phyloP scores from a whole-genome alignment of 2,888 invertebrate genomes.

The Scaptomyza reducta region DNA sequence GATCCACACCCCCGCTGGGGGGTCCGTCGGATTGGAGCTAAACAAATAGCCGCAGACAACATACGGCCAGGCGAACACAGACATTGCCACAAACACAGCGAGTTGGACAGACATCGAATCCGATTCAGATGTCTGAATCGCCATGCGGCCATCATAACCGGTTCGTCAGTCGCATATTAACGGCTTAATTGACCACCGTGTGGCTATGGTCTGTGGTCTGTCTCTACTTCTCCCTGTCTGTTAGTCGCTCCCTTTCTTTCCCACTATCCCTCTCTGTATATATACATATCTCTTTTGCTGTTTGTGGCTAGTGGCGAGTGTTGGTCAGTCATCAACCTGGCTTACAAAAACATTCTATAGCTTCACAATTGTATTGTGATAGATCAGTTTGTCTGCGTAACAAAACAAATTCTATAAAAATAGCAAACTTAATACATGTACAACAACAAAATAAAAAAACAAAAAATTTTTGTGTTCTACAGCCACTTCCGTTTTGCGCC shows the following conservation, averaged over 20 bases:
- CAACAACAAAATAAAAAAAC: background rate
- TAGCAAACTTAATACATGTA: conserved; percentile 1
- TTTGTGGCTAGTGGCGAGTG: conserved; percentile 5
- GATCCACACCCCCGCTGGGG: conserved; percentile 47
- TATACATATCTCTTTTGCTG: background rate
- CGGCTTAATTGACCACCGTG: conserved; percentile 72
- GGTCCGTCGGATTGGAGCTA: conserved; percentile 43
- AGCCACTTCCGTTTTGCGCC: conserved; percentile 25
- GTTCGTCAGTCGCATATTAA: conserved; percentile 59
- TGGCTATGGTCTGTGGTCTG: conserved; percentile 47
- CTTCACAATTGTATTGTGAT: conserved; percentile 10
- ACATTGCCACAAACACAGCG: background rate
- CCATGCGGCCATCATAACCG: conserved; percentile 26
- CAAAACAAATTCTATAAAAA: background rate
- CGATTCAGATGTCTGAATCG: conserved; percentile 1
- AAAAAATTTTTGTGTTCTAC: conserved; percentile 7
- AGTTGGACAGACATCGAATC: background rate
- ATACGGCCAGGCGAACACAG: conserved; percentile 3
- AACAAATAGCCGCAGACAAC: conserved; percentile 43
- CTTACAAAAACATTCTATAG: conserved; percentile 1
- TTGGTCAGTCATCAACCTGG: conserved; percentile 30
- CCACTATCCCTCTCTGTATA: too few relatives aligned
- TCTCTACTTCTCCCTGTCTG: background rate
- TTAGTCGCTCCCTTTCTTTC: background rate
- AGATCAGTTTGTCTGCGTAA: conserved; percentile 24